Conservation (phyloP, 2,797 vertebrate species). For the Odontamblyopus lacepedii region DNA sequence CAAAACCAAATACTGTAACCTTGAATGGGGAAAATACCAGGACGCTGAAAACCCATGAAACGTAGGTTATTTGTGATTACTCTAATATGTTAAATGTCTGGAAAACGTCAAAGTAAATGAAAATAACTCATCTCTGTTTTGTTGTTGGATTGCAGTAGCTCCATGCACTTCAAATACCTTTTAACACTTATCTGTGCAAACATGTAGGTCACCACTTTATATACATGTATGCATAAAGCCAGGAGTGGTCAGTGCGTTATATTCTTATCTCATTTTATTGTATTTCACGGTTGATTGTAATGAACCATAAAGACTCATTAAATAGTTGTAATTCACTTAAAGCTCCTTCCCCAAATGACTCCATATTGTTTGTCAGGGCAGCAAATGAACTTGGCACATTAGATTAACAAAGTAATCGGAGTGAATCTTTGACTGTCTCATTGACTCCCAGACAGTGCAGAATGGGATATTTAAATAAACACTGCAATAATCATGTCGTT, state of each 20-base stretch:
- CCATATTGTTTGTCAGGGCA: constrained; percentile 31
- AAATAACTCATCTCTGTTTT: no score
- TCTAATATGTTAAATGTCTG: no score
- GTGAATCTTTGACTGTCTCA: constrained; percentile 41
- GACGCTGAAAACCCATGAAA: no score
- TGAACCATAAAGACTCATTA: constrained; percentile 17
- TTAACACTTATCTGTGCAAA: no score
- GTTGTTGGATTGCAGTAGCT: neutral
- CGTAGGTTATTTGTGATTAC: no score
- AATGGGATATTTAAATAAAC: constrained; percentile 39
- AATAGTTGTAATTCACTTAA: constrained; percentile 27
- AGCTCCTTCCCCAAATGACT: constrained; percentile 31
- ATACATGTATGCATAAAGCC: no score
- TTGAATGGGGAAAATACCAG: no score
- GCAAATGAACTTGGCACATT: constrained; percentile 33
- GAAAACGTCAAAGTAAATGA: no score
- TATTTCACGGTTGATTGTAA: neutral
- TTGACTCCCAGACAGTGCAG: constrained; percentile 28
- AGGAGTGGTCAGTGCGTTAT: neutral
- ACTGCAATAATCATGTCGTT: neutral
- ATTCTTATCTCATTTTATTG: neutral
- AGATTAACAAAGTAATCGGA: constrained; percentile 36
- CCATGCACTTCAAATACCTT: neutral
- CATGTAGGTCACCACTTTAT: no score
- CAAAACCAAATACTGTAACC: no score